Percentiles rank a stretch among this genome's conserved stretches.
Conservation (phyloP, 2,113 vertebrate species). For the Lagenorhynchus albirostris region DNA sequence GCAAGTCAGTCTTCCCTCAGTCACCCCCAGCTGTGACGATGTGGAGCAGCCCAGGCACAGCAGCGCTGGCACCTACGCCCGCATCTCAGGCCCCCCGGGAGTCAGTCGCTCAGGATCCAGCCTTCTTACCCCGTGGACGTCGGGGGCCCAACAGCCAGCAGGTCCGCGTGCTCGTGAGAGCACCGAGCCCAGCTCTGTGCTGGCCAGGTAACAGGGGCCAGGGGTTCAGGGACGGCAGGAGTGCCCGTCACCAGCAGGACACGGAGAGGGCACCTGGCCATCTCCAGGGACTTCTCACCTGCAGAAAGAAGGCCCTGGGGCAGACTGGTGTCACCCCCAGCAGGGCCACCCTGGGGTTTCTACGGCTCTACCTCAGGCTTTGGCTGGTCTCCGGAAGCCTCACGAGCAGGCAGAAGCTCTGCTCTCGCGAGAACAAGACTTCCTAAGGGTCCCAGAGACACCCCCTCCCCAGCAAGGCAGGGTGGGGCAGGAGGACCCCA, state of each 20-base stretch:
- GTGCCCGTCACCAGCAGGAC: neutral
- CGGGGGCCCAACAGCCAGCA: neutral
- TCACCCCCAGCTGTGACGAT: rapidly evolving
- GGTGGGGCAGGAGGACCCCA: neutral
- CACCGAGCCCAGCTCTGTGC: neutral
- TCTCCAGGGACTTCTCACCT: neutral
- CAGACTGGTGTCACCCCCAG: neutral
- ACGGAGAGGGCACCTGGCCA: too few relatives aligned
- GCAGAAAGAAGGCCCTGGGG: neutral
- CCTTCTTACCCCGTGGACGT: neutral
- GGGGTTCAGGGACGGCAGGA: neutral
- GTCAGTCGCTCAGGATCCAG: neutral
- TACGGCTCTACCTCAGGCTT: neutral
- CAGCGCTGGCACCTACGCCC: too few relatives aligned
- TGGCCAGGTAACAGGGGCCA: neutral
- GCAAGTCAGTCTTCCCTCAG: neutral
- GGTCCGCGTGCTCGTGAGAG: neutral
- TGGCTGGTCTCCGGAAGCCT: neutral
- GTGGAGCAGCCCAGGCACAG: too few relatives aligned
- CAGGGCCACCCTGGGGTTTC: too few relatives aligned
- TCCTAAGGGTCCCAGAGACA: neutral
- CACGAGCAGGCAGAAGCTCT: neutral
- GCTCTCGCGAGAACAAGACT: neutral
- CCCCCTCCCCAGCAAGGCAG: neutral
- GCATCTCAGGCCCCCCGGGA: neutral